These are phyloP conservation scores for Hoplodrina ambigua DNA, from an alignment of 2,888 invertebrate genomes.

Conservation along the genomic window DNA sequence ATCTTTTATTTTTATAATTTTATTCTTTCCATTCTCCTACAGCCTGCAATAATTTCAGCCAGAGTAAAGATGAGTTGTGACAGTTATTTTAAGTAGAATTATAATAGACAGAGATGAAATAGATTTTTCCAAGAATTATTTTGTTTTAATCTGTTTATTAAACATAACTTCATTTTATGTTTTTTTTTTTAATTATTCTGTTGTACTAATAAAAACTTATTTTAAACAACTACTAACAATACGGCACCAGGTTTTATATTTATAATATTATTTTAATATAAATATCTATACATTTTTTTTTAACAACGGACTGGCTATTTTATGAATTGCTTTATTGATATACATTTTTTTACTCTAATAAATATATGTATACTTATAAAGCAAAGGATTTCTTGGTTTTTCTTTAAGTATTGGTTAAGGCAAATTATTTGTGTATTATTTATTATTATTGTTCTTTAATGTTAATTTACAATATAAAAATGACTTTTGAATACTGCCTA, in stretches of 20 bases:
- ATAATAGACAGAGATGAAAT: neutral
- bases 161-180: neutral
- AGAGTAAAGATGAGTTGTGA: neutral
- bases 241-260: constrained; percentile 58
- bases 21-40: too few relatives aligned
- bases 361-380: constrained; percentile 17
- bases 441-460: constrained; percentile 7
- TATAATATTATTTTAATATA: constrained; percentile 16
- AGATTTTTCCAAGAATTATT: neutral
- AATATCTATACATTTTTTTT: constrained; percentile 24
- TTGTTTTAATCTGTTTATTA: neutral
- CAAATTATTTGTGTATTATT: neutral
- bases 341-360: constrained; percentile 4
- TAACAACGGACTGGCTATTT: constrained; percentile 1
- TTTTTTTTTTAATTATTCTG: constrained; percentile 17
- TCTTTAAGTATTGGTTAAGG: constrained; percentile 15
- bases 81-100: constrained; percentile 3
- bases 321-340: neutral
- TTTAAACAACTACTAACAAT: constrained; percentile 57
- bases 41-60: neutral
- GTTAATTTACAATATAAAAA: constrained; percentile 7
- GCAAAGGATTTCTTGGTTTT: neutral
- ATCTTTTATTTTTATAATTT: neutral
- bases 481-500: neutral
- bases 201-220: constrained; percentile 41